Base-by-base conservation (phyloP, 2,797 vertebrate genomes). In the Malurus leucopterus region DNA sequence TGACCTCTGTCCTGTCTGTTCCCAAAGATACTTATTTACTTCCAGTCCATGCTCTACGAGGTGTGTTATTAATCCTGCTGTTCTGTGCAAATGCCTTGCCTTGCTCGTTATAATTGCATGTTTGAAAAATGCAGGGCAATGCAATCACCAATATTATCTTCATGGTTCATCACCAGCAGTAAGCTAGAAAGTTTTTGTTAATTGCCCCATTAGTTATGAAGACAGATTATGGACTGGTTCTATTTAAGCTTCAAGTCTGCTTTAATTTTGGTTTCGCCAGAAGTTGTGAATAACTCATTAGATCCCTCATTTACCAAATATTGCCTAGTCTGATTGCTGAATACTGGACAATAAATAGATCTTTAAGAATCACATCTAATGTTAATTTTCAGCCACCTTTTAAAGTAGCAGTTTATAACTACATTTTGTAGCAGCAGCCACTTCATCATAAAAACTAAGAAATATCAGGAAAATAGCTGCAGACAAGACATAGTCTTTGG, bases 1-100 rank as follows among this genome's bases (percentile, higher is more conserved):
- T 64, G 34, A 36, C 5, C 17, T 12, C 27, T 78, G 24, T 75
- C 23, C 41, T 54, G 4, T 47, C 49, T 68, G 19, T 36, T 71
- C 20, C 32, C 26, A 34, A 73, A 81, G n/a, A 47, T 11, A 41
- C 12, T 40, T 73, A 30, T 0, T 3, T 38, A 38, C 13, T 40
- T 79, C 19, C 16, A 32, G 69, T 69, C 44, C 7, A 2, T 22
- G 5, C 11, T 53, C 13, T 27, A 8, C 44, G 20, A 49, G 22
- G 14, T 58, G 26, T 36, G 18, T 26, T 74, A 18, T 73, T 65
- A 78, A 78, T 69, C 23, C 26, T 54, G 13, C 26, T 71, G 7
- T n/a, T 81, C 36, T 24, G 6, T 1, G 1, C 1, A 0, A 40
- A 18, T 47, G 18, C 70, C 2, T 3, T 62, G 22, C 22, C 26